Conservation (phyloP, 2,888 invertebrate genomes). For the Oligia latruncula region DNA sequence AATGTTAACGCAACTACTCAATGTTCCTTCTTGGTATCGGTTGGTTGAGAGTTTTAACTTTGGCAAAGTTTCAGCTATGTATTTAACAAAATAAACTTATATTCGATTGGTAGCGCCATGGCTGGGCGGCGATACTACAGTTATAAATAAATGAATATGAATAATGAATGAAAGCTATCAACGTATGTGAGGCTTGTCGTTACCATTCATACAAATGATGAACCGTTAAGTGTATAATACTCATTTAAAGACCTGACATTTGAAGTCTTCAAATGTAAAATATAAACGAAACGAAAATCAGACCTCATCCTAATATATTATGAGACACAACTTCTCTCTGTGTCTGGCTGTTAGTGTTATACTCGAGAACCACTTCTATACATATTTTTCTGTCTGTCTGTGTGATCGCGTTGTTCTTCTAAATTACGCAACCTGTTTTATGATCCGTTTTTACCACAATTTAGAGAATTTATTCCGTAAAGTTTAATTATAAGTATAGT, state of each 20-base stretch:
- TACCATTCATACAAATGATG: constrained; percentile 3
- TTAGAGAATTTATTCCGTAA: background rate
- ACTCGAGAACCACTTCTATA: background rate
- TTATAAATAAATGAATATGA: background rate
- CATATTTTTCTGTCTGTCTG: background rate
- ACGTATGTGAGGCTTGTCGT: background rate
- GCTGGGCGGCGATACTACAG: background rate
- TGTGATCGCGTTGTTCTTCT: background rate
- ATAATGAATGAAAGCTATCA: constrained; percentile 22
- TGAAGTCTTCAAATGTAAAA: background rate
- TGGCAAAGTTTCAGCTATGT: background rate
- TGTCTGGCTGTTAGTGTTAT: background rate
- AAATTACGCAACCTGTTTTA: background rate
- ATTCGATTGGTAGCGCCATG: background rate
- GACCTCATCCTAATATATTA: background rate
- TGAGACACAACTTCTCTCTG: background rate
- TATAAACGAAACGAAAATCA: background rate
- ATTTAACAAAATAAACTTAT: background rate
- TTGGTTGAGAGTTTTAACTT: background rate
- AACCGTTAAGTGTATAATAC: background rate
- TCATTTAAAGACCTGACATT: background rate
- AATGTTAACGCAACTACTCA: background rate
- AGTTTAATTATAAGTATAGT: background rate
- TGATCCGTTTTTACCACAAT: background rate
- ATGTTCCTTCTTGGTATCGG: background rate